Conservation (phyloP, 1,140 invertebrate genomes). For the Lamellibrachia luymesi region DNA sequence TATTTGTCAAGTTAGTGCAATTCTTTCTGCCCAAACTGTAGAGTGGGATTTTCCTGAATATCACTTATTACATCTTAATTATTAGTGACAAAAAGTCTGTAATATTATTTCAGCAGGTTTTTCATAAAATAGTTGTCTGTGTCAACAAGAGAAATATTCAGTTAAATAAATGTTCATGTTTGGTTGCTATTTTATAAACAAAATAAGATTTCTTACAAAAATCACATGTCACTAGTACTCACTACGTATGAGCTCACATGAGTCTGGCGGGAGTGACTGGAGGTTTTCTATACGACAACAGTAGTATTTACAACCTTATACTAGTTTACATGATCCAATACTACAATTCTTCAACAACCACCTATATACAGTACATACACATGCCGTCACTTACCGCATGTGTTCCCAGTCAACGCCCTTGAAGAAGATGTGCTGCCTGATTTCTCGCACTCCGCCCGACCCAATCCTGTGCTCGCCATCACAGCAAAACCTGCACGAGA, state of each 20-base stretch:
- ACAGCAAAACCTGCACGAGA: slow-evolving; percentile 76
- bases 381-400: slow-evolving; percentile 64
- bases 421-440: slow-evolving; percentile 84
- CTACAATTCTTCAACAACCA: background rate
- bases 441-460: slow-evolving; percentile 72
- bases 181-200: too few relatives aligned
- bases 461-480: slow-evolving; percentile 82
- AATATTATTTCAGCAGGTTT: too few relatives aligned
- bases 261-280: background rate
- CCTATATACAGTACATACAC: too few relatives aligned
- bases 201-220: background rate
- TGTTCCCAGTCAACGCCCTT: slow-evolving; percentile 89
- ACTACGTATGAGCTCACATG: background rate
- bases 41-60: too few relatives aligned
- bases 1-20: too few relatives aligned
- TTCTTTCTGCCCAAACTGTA: too few relatives aligned
- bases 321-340: background rate
- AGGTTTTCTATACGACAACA: background rate
- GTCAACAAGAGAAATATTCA: too few relatives aligned
- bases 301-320: background rate
- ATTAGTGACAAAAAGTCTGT: too few relatives aligned
- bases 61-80: too few relatives aligned
- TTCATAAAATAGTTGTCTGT: too few relatives aligned
- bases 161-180: too few relatives aligned
- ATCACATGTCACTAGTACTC: background rate